Base-by-base conservation (phyloP, 2,797 vertebrate species). In the Hafferia zeledoni region DNA sequence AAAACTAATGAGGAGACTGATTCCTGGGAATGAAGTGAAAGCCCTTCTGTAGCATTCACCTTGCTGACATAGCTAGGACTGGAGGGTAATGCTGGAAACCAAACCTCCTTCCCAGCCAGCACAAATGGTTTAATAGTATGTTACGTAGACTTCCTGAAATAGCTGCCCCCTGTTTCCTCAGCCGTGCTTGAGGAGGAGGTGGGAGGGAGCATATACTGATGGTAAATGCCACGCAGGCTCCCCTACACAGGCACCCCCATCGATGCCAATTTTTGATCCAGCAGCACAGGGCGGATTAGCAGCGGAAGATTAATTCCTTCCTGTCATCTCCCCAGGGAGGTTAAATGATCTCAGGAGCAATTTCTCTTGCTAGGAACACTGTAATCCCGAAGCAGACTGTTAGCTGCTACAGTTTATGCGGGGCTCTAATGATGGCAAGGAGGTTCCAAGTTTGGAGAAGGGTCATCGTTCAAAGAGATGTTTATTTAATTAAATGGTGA, bases 251-350 rank as follows among this genome's bases (percentile, higher is more conserved):
- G 79, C 90, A 95, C 83, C 94, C 93, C 85, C 89, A 75, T 57
- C 50, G 65, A 96, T 96, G 87, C 87, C 83, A 87, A 93, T 95
- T 97, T 96, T 94, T 96, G 97, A 97, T 96, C 93, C 93, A 91
- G 89, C 87, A 70, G 28, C 46, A 71, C 83, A 90, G 96, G 96
- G 91, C 23, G 93, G 97, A 98, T 97, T 97, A 97, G 97, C 95
- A 93, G 96, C 33, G 52, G 95, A 97, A 97, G 96, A 97, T 98
- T 97, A 97, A 98, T 97, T 98, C 97, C 95, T 97, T 97, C 96
- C 97, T 97, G 97, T 97, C 96, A 93, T 96, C 97, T 98, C 97
- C 97, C 96, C 50, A 33, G 97, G 96, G 96, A 96, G 95, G 92
- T 96, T 97, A 97, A 97, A 97, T 96, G 97, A 97, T 98, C 97